Percentiles rank a stretch among this genome's conserved stretches.
Conservation (phyloP, 2,888 invertebrate genomes). For the Brachyptera risi region DNA sequence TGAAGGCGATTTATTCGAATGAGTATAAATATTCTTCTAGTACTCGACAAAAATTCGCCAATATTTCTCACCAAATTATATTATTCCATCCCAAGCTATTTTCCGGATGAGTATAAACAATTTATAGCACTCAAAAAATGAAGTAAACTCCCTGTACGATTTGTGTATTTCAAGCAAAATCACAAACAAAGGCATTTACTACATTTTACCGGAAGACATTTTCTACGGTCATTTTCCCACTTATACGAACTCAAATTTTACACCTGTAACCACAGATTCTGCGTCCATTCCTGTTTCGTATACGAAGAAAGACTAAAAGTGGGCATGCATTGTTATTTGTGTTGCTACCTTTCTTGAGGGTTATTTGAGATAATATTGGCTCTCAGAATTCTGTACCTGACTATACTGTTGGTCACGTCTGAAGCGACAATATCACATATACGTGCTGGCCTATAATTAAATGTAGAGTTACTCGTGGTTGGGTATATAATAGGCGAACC, state of each 20-base stretch:
- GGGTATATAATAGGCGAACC: no score
- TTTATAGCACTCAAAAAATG: conserved; percentile 6
- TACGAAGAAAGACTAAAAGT: not conserved
- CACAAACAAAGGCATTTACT: not conserved
- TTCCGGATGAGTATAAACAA: conserved; percentile 11
- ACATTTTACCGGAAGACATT: not conserved
- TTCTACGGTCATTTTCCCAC: no score
- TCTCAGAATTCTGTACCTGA: no score
- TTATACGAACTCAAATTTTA: not conserved
- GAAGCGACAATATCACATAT: conserved; percentile 4
- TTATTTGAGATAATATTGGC: no score
- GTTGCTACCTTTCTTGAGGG: not conserved
- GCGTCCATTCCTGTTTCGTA: no score
- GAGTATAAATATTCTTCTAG: conserved; percentile 7
- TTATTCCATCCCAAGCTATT: not conserved
- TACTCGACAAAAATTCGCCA: not conserved
- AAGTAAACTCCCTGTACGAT: not conserved
- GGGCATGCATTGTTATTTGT: not conserved
- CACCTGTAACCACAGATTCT: not conserved
- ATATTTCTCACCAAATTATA: not conserved
- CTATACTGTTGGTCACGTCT: no score
- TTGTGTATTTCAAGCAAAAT: not conserved
- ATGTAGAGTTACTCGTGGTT: not conserved
- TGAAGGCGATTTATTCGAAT: not conserved
- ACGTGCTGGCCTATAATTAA: conserved; percentile 8